Evolutionary conservation across 2,888 invertebrate genomes (phyloP).

Genomic region (Lampropteryx suffumata): DNA sequence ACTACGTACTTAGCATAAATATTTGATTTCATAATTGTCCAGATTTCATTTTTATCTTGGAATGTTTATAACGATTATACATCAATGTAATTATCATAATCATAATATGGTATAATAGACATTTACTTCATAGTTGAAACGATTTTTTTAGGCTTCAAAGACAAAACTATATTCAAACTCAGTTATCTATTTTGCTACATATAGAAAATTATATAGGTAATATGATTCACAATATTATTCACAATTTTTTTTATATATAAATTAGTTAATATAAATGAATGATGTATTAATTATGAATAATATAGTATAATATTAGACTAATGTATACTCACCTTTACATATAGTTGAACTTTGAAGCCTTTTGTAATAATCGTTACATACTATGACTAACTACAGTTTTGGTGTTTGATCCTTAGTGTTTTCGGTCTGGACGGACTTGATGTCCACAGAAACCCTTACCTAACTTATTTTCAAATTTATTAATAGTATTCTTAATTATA

Average conservation of each 20-base stretch:
- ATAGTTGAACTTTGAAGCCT: slow-evolving; percentile 50
- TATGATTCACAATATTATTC: too few relatives aligned
- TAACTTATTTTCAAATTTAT: slow-evolving; percentile 42
- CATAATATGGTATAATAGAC: slow-evolving; percentile 78
- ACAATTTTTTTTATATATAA: too few relatives aligned
- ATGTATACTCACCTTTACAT: slow-evolving; percentile 4
- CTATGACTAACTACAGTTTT: slow-evolving; percentile 76
- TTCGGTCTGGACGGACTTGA: slow-evolving; percentile 73
- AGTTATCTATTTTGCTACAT: neutral
- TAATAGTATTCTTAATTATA: neutral
- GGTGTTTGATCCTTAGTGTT: slow-evolving; percentile 73
- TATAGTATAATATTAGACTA: too few relatives aligned
- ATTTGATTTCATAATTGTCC: slow-evolving; percentile 38
- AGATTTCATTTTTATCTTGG: slow-evolving; percentile 40
- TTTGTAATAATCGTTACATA: slow-evolving; percentile 35
- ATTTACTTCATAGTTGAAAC: slow-evolving; percentile 54
- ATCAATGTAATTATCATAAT: slow-evolving; percentile 53
- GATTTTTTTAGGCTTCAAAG: slow-evolving; percentile 42
- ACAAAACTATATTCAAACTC: slow-evolving; percentile 33
- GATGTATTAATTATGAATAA: too few relatives aligned
- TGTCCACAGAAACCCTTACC: slow-evolving; percentile 76
- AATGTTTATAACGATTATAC: slow-evolving; percentile 45
- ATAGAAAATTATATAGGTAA: too few relatives aligned
- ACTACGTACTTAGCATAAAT: slow-evolving; percentile 14
- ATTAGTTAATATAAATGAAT: too few relatives aligned